phyloP scores from a whole-genome alignment of 2,888 invertebrate genomes.

The Drosophila paranaensis region DNA sequence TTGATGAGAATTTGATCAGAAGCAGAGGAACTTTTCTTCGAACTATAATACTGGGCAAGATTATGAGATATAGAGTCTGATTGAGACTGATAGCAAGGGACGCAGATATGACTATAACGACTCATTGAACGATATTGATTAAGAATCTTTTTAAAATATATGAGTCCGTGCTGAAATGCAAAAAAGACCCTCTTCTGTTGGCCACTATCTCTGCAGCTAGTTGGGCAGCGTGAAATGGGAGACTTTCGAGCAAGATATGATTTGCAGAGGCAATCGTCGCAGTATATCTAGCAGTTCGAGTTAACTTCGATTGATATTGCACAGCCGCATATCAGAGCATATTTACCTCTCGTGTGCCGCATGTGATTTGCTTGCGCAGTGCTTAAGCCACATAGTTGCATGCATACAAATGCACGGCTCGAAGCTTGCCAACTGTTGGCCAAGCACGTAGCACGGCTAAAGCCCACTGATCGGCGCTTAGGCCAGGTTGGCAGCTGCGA shows the following conservation, averaged over 20 bases:
- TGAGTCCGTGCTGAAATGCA: not conserved
- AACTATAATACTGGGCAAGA: too few species aligned
- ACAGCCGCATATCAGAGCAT: conserved; percentile 11
- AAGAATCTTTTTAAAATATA: not conserved
- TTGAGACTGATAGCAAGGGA: too few species aligned
- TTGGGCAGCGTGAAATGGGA: not conserved
- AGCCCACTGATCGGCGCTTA: conserved; percentile 54
- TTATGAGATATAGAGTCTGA: too few species aligned
- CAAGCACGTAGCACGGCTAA: conserved; percentile 46
- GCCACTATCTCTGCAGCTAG: not conserved
- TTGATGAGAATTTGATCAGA: too few species aligned
- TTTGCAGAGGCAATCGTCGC: not conserved
- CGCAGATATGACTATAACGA: not conserved
- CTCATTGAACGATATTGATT: not conserved
- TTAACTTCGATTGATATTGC: not conserved
- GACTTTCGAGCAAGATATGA: not conserved
- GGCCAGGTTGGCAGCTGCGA: conserved; percentile 26
- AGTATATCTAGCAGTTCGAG: not conserved
- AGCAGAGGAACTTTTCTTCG: too few species aligned
- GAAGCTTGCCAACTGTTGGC: conserved; percentile 10
- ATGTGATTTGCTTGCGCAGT: not conserved
- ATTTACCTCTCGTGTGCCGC: not conserved
- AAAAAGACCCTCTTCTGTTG: not conserved
- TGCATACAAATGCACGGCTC: conserved; percentile 6
- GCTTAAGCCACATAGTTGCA: conserved; percentile 12